A percentile compares a stretch with the other conserved stretches of the same genome.
phyloP scores from a whole-genome alignment of 2,888 invertebrate species.

The Frankliniella intonsa region DNA sequence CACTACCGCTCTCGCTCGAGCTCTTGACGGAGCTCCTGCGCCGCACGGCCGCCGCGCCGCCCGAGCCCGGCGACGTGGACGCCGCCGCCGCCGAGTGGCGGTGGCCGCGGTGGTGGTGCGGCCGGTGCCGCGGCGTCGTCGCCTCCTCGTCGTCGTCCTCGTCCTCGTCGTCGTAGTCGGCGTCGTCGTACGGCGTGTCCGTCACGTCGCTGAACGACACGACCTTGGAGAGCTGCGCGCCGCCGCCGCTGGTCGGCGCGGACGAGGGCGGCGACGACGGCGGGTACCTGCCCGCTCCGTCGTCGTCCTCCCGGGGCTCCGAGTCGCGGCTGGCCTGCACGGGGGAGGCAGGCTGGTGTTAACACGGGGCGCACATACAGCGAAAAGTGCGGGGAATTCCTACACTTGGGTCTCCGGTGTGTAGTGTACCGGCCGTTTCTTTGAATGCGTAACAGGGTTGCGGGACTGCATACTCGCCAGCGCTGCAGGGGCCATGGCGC shows the following conservation, averaged over 20 bases:
- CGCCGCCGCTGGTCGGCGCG: constrained; percentile 32
- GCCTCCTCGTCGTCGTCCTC: constrained; percentile 40
- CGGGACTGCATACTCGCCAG: no score
- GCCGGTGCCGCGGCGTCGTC: constrained; percentile 40
- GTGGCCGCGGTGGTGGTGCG: constrained; percentile 27
- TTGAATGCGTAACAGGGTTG: no score
- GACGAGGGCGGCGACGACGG: constrained; percentile 45
- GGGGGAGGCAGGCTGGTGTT: neutral
- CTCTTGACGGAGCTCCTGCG: constrained; percentile 34
- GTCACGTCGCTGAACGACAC: constrained; percentile 45
- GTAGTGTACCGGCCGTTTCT: no score
- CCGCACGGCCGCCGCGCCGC: constrained; percentile 31
- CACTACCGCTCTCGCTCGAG: constrained; percentile 34
- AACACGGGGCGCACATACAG: no score
- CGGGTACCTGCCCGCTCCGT: constrained; percentile 41
- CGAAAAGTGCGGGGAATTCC: neutral
- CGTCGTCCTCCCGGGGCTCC: constrained; percentile 40
- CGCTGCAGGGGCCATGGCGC: no score
- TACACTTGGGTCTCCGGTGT: no score
- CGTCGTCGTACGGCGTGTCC: constrained; percentile 45
- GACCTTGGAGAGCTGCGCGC: constrained; percentile 40
- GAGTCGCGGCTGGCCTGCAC: constrained; percentile 42
- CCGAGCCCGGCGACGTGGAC: constrained; percentile 43
- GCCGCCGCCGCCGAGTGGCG: constrained; percentile 37
- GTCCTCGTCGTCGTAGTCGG: constrained; percentile 43